Conservation (phyloP, 1,140 invertebrate genomes). For the Bombus polaris region DNA sequence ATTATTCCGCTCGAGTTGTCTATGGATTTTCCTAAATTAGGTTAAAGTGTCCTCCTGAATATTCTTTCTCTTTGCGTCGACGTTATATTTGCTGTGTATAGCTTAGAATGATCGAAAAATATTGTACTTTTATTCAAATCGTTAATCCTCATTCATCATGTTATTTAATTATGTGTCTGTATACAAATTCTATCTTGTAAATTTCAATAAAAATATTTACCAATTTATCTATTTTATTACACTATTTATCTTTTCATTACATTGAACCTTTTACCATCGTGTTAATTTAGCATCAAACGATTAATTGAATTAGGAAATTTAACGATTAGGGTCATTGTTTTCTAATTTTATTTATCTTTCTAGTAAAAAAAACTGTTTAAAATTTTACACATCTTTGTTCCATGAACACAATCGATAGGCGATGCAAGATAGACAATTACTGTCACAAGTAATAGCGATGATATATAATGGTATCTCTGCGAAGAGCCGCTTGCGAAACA, state of each 20-base stretch:
- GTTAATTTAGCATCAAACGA: not conserved
- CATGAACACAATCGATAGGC: not conserved
- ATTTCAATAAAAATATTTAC: not conserved
- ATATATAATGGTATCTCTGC: not conserved
- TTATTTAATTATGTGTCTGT: no score
- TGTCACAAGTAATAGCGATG: not conserved
- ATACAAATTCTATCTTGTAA: not conserved
- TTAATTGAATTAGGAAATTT: not conserved
- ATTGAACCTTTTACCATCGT: no score
- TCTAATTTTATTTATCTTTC: not conserved
- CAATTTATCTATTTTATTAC: not conserved
- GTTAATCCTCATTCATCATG: not conserved
- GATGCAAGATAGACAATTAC: not conserved
- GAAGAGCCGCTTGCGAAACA: conserved; percentile 17
- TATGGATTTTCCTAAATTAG: not conserved
- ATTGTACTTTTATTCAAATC: not conserved
- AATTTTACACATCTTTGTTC: not conserved
- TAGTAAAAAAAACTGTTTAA: not conserved
- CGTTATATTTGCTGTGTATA: no score
- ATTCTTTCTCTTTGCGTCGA: no score
- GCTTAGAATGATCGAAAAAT: not conserved
- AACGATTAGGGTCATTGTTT: not conserved
- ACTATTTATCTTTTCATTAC: no score
- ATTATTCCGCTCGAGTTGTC: not conserved
- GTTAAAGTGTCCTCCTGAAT: no score